Evolutionary conservation across 2,113 vertebrate species (phyloP).

Genomic region (Cavia porcellus): DNA sequence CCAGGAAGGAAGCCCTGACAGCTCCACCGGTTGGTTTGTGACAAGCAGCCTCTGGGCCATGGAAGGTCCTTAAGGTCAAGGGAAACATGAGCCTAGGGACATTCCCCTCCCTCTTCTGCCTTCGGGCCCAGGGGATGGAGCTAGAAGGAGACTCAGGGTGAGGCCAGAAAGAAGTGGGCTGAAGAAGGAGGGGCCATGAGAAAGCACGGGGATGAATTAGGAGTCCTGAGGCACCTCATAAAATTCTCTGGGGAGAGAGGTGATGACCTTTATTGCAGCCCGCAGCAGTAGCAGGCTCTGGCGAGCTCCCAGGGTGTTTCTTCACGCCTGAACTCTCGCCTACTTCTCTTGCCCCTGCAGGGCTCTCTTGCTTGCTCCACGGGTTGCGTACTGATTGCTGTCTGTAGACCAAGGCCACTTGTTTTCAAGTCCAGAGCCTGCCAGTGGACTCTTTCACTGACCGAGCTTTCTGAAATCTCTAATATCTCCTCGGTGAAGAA

Average conservation of each 20-base stretch:
- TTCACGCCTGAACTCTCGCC: constrained; percentile 52
- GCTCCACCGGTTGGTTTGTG: constrained; percentile 71
- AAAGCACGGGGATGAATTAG: background rate
- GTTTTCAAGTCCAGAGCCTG: constrained; percentile 33
- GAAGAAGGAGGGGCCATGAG: background rate
- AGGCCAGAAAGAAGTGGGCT: background rate
- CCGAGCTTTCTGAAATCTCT: constrained; percentile 34
- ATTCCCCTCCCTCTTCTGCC: constrained; percentile 11
- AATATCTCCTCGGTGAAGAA: background rate
- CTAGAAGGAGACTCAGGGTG: background rate
- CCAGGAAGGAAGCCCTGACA: constrained; percentile 81
- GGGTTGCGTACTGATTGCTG: background rate
- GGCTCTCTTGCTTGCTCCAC: background rate
- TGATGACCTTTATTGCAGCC: constrained; percentile 42
- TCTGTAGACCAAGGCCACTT: background rate
- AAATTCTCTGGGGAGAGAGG: constrained; percentile 45
- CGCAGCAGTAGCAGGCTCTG: background rate
- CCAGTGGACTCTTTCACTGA: background rate
- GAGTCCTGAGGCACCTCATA: background rate
- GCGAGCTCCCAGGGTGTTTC: constrained; percentile 41
- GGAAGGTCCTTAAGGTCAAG: constrained; percentile 80
- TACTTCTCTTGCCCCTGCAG: background rate
- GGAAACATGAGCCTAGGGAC: constrained; percentile 77
- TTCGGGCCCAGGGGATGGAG: constrained; percentile 3
- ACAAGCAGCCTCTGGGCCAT: constrained; percentile 71